These are phyloP conservation scores for Alitta virens DNA, from an alignment of 2,888 invertebrate genomes.

Conservation along the genomic window DNA sequence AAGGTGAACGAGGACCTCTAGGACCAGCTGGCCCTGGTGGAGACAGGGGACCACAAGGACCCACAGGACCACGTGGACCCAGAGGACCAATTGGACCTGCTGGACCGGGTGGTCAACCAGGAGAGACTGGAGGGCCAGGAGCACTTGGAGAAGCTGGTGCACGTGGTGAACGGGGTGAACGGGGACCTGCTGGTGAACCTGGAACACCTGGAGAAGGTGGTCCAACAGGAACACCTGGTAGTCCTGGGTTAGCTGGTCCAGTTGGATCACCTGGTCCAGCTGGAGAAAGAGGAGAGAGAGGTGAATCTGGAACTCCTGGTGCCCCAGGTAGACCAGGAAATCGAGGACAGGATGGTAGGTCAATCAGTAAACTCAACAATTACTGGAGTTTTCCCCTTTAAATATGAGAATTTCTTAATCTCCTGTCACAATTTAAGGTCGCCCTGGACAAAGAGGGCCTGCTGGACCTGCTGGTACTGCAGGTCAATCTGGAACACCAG, in stretches of 20 bases:
- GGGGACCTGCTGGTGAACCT: neutral
- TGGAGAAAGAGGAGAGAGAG: conserved; percentile 5
- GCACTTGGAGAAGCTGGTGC: neutral
- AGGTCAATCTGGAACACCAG: conserved; percentile 29
- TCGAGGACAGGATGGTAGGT: too few relatives aligned
- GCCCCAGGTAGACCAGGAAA: neutral
- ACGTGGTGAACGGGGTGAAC: neutral
- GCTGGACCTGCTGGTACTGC: conserved; percentile 65
- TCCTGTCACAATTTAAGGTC: neutral
- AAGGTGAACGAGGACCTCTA: conserved; percentile 5
- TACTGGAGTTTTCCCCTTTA: too few relatives aligned
- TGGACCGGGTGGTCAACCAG: neutral
- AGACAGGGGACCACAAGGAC: conserved; percentile 9
- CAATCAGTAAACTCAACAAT: too few relatives aligned
- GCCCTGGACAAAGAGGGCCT: neutral
- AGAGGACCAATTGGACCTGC: neutral
- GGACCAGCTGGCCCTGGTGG: conserved; percentile 15
- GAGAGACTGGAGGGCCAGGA: neutral
- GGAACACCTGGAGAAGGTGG: neutral
- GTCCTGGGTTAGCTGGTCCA: neutral
- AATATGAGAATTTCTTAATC: too few relatives aligned
- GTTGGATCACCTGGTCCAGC: neutral
- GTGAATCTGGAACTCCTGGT: conserved; percentile 1
- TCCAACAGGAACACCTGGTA: neutral
- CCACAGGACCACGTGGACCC: conserved; percentile 15